Evolutionary conservation across 2,888 invertebrate genomes (phyloP), one percentile per base, ranked within the genome.

Genomic region (Lysandra bellargus): DNA sequence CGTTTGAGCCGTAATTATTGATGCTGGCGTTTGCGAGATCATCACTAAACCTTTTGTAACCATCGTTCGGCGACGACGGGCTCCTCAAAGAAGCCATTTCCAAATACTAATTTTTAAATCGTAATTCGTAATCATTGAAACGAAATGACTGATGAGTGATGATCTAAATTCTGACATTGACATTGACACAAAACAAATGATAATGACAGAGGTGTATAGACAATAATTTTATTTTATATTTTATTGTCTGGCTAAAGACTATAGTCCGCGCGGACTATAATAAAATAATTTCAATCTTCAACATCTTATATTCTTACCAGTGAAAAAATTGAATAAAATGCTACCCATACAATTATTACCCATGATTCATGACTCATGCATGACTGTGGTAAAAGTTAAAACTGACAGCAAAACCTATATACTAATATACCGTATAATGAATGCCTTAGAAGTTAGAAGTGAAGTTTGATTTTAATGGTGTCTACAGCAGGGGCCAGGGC

Each of bases 31-130:
- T 93, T 87, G 93, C 93, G 88, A 94, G 92, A 90, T 96, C 96
- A 90, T 96, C 96, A 90, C 95, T 95, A 87, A 96, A 96, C 87
- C 95, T 93, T 92, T 95, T 95, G 89, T 96, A 96, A 81, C 96
- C 96, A 87, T 96, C 96, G 86, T 95, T 94, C 88, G 94, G 94
- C 87, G 95, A 94, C 86, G 95, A 95, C 90, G 95, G 94, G 91
- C 95, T 95, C 87, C 95, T 89, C 88, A 93, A 84, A 85, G 95
- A 92, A 93, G 95, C 95, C 95, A 95, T 95, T 92, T 91, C 92
- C 90, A 84, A 83, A 86, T 82, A 94, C 93, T 93, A 88, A 89
- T 84, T 84, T 83, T 86, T 87, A 87, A 69, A 76, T 80, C 80
- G 79, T 73, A 49, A 69, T 82, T 80, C 80, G 79, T 73, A 49